Percentiles rank a stretch among this genome's conserved stretches.
These are phyloP conservation scores for Salmo trutta DNA, from an alignment of 2,797 vertebrate species.

Conservation along the genomic window DNA sequence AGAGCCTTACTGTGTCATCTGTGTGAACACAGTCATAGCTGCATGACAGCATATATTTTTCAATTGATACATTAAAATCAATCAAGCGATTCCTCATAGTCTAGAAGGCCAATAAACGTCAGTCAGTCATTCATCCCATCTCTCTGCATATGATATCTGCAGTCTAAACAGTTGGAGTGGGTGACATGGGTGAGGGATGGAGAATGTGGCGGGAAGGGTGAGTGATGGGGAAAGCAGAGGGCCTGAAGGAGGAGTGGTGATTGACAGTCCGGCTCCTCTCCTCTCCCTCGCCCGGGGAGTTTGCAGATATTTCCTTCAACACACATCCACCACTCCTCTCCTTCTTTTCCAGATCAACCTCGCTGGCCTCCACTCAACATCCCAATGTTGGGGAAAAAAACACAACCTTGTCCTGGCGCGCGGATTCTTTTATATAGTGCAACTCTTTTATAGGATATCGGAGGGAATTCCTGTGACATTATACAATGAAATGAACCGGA, in stretches of 20 bases:
- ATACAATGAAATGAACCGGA: background rate
- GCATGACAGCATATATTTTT: too few relatives aligned
- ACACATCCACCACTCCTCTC: constrained; percentile 9
- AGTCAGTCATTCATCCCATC: background rate
- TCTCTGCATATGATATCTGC: background rate
- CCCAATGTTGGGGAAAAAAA: background rate
- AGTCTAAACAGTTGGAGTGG: background rate
- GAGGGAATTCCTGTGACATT: constrained; percentile 11
- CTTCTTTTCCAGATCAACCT: constrained; percentile 12
- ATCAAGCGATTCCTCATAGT: background rate
- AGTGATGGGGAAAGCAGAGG: background rate
- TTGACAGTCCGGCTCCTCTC: background rate
- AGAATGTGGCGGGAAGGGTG: background rate
- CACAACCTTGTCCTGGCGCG: constrained; percentile 1
- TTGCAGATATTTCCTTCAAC: constrained; percentile 2
- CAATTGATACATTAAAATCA: background rate
- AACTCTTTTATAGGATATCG: background rate
- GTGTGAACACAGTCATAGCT: too few relatives aligned
- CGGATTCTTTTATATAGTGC: background rate
- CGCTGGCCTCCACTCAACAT: constrained; percentile 3
- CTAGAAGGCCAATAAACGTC: background rate
- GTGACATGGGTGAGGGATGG: background rate
- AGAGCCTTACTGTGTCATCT: too few relatives aligned
- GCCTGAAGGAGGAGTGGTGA: background rate
- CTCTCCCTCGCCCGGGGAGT: background rate